phyloP scores from a whole-genome alignment of 2,888 invertebrate species.

The Luperina testacea region DNA sequence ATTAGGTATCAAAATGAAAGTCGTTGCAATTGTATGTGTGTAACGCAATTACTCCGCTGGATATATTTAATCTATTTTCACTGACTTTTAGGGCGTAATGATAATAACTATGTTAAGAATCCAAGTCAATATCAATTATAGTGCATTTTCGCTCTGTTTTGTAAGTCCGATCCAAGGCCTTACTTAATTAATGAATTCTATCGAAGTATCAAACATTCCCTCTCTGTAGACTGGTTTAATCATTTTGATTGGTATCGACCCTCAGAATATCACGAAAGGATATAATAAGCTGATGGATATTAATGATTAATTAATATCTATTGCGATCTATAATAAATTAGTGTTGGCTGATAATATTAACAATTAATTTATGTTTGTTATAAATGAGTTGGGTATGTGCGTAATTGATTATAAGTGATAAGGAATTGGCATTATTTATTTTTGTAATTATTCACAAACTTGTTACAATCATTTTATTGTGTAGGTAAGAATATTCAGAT shows the following conservation, averaged over 20 bases:
- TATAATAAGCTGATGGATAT: constrained; percentile 52
- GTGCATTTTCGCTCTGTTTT: constrained; percentile 43
- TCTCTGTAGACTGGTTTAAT: constrained; percentile 45
- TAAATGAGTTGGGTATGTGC: constrained; percentile 6
- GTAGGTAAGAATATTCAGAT: not conserved
- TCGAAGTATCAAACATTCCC: constrained; percentile 45
- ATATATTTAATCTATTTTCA: not conserved
- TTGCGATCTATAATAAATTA: constrained; percentile 38
- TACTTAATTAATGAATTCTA: constrained; percentile 59
- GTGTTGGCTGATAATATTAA: constrained; percentile 21
- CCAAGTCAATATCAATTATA: constrained; percentile 27
- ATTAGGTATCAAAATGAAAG: not conserved
- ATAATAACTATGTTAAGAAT: constrained; percentile 10
- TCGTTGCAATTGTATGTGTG: not conserved
- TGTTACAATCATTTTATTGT: not conserved
- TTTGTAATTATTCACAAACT: not conserved
- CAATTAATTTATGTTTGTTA: constrained; percentile 19
- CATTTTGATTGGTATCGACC: constrained; percentile 51
- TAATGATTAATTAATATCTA: constrained; percentile 24
- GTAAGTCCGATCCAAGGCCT: constrained; percentile 23
- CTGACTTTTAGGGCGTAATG: not conserved
- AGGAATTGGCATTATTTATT: not conserved
- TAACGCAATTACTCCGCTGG: not conserved
- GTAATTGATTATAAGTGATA: not conserved
- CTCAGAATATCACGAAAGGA: constrained; percentile 17